These are phyloP conservation scores for Atethmia centrago DNA, from an alignment of 2,888 invertebrate genomes.

Conservation along the genomic window DNA sequence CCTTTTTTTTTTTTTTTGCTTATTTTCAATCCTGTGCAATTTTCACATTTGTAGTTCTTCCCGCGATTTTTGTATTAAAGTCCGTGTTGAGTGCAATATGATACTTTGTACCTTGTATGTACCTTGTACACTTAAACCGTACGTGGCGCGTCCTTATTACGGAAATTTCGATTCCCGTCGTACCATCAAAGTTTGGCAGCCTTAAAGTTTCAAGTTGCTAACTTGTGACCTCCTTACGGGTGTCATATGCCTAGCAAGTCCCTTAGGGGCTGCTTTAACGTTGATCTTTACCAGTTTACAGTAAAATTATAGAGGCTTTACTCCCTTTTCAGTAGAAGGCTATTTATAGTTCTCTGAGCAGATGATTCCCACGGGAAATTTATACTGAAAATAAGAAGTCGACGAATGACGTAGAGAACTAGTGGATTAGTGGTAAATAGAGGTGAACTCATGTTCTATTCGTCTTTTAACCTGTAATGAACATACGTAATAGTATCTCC, in stretches of 20 bases:
- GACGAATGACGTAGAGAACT: constrained; percentile 30
- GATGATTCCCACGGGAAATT: constrained; percentile 11
- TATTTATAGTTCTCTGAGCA: constrained; percentile 16
- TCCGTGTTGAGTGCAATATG: too few species aligned
- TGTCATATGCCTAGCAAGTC: background rate
- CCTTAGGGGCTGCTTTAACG: background rate
- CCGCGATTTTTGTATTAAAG: too few species aligned
- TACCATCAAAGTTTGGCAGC: background rate
- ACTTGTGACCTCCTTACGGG: background rate
- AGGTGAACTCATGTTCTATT: constrained; percentile 42
- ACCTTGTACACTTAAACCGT: too few species aligned
- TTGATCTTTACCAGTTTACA: background rate
- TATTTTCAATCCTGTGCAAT: background rate
- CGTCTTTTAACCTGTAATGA: constrained; percentile 28
- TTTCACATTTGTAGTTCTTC: background rate
- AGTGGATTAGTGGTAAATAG: constrained; percentile 17
- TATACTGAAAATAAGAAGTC: constrained; percentile 16
- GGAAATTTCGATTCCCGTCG: background rate
- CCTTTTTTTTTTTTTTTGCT: too few species aligned
- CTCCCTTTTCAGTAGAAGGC: constrained; percentile 1
- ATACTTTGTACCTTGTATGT: too few species aligned
- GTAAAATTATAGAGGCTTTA: constrained; percentile 6
- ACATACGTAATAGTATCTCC: constrained; percentile 47
- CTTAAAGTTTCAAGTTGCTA: constrained; percentile 2
- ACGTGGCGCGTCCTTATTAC: background rate